Base-by-base conservation (phyloP, 2,113 vertebrate species). In the Rhinichthys klamathensis region DNA sequence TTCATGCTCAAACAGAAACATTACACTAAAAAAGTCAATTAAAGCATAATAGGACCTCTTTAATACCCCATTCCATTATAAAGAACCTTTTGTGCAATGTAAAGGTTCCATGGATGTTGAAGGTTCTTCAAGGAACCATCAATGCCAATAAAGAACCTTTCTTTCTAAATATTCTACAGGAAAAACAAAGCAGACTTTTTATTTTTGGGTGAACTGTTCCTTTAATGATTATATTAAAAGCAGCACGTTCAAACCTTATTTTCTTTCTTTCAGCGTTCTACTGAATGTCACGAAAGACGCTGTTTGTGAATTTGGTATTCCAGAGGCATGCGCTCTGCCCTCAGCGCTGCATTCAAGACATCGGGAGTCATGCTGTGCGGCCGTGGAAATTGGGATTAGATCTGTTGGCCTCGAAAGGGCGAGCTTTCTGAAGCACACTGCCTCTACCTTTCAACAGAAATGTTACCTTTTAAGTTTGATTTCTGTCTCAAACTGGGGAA, bases 341-440 rank as follows among this genome's bases (percentile, higher is more conserved):
- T 82, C 25, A 69, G 12, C 16, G 54, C 58, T 58, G 70, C 70
- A 51, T 77, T 82, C 25, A 69, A 81, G 82, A 72, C 65, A 73
- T 51, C 65, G 7, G 49, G 63, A 35, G 54, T 74, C 84, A 30
- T 81, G 78, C 84, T 85, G 77, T 80, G 77, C 77, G 49, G 78
- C 54, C 44, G 84, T 61, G 76, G 46, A 81, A 81, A 73, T 78
- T 25, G 27, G 83, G 83, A 78, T 84, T 85, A 85, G 67, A 85
- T 85, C 84, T 74, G 84, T 73, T 80, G 78, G 78, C 54, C 41
- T 85, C 73, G 74, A 80, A 80, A 85, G 65, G 77, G 84, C 78
- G 58, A 30, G 77, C 35, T 73, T 56, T 85, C 65, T 61, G 51
- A 73, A 74, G 41, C 67, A 85, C 83, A 25, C 35, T 69, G 84